These are phyloP conservation scores for Nothoprocta perdicaria DNA, from an alignment of 2,113 vertebrate genomes.

Conservation along the genomic window DNA sequence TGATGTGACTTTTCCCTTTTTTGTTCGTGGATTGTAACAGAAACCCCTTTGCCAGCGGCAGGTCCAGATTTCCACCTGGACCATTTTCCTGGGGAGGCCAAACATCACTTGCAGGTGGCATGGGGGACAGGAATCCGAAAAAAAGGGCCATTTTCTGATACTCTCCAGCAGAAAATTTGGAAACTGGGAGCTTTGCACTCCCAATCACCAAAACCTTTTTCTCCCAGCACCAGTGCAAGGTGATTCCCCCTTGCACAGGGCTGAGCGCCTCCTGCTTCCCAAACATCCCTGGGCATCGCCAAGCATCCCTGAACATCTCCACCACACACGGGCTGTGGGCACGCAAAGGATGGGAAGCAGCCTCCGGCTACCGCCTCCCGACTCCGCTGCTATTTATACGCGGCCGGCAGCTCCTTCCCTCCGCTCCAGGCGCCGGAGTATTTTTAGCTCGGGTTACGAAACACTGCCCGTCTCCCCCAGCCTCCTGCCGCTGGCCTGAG, in stretches of 20 bases:
- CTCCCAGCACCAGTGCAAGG: too few species aligned
- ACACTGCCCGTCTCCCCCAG: neutral
- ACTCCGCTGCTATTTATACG: neutral
- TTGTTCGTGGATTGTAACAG: neutral
- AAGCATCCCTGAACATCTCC: too few species aligned
- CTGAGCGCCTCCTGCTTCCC: too few species aligned
- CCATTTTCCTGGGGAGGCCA: neutral
- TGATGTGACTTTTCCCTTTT: neutral
- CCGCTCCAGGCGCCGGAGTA: neutral
- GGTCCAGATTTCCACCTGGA: neutral
- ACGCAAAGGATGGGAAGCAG: accelerated
- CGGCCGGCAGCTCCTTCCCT: neutral
- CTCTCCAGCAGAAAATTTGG: too few species aligned
- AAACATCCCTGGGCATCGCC: too few species aligned
- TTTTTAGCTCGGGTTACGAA: neutral
- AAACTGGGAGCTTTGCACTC: too few species aligned
- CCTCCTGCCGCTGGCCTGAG: neutral
- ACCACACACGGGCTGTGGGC: neutral
- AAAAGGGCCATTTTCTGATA: too few species aligned
- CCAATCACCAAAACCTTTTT: too few species aligned
- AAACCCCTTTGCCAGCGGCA: neutral
- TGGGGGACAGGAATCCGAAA: neutral
- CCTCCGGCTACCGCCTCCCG: neutral
- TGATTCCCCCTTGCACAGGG: too few species aligned
- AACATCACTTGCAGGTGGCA: neutral